Evolutionary conservation across 2,797 vertebrate genomes (phyloP).

Genomic region (Ceryle rudis): DNA sequence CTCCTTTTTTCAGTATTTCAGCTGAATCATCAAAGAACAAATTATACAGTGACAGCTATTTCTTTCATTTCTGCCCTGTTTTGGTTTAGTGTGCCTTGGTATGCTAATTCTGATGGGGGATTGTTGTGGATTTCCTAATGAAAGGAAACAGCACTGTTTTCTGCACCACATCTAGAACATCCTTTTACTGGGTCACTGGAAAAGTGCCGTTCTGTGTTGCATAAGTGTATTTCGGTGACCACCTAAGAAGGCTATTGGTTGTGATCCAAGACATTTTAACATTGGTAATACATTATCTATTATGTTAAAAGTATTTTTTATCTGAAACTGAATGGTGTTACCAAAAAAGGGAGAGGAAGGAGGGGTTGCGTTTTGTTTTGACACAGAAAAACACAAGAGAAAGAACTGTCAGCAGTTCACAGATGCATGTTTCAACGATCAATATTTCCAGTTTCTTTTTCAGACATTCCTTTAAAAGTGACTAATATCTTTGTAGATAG

Average conservation of each 20-base stretch:
- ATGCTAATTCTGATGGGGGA: neutral
- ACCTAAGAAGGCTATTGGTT: neutral
- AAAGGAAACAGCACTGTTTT: neutral
- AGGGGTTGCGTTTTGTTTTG: neutral
- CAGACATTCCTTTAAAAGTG: neutral
- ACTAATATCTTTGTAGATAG: neutral
- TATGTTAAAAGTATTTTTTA: neutral
- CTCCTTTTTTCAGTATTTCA: neutral
- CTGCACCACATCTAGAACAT: neutral
- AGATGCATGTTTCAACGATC: neutral
- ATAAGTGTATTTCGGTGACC: neutral
- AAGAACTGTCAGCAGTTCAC: neutral
- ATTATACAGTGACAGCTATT: neutral
- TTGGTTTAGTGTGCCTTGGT: neutral
- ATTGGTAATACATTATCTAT: neutral
- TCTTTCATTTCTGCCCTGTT: neutral
- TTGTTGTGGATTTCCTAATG: neutral
- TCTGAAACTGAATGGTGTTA: neutral
- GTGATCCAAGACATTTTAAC: neutral
- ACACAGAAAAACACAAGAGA: neutral
- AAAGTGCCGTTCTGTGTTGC: neutral
- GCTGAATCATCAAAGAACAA: neutral
- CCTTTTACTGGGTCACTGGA: slow-evolving; percentile 24
- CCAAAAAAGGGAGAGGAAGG: neutral
- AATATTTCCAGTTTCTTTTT: neutral